Evolutionary conservation across 2,888 invertebrate species (phyloP), one percentile per base, ranked within the genome.

Genomic region (Amphipoea lucens): DNA sequence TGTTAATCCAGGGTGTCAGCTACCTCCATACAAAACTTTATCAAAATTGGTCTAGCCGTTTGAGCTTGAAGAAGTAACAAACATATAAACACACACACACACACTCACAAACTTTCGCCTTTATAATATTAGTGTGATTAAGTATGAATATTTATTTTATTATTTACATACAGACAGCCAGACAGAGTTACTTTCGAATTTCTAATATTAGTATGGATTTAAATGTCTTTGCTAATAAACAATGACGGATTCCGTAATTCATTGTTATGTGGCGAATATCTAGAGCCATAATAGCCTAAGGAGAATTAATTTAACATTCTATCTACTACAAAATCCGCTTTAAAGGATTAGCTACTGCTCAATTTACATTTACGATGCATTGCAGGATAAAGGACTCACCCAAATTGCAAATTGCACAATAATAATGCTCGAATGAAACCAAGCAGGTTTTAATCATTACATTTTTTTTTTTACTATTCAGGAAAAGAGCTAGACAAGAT

Each of bases 401-500:
- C 29, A 29, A 68, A 48, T 48, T 65, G n/a, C 12, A 36, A 62
- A 57, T 40, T 29, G 48, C 48, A 7, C 20, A 20, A 36, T 63
- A 74, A 69, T 69, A 23, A 65, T 40, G 5, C 11, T 57, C 36
- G 1, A 36, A 75, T 75, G 40, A 57, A 57, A 57, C 29, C 40
- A 63, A 81, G 17, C 76, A 45, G 62, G 54, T 77, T 72, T 36
- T 71, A 40, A 63, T 62, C 0, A 20, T n/a, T 42, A 42, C 57
- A 51, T 51, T 62, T 51, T 29, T 78, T 74, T 51, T 29, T 78
- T 74, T 78, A 42, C 29, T 71, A 66, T 66, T 0, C 76, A 76
- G 73, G 83, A 76, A 79, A 79, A 80, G 40, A 66, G 12, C 63
- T 74, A 76, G 23, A 82, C 74, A 70, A 67, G 68, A 45, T 68